A percentile compares a stretch with the other conserved stretches of the same genome.
phyloP scores from a whole-genome alignment of 2,888 invertebrate genomes.

The Epistrophe grossulariae region DNA sequence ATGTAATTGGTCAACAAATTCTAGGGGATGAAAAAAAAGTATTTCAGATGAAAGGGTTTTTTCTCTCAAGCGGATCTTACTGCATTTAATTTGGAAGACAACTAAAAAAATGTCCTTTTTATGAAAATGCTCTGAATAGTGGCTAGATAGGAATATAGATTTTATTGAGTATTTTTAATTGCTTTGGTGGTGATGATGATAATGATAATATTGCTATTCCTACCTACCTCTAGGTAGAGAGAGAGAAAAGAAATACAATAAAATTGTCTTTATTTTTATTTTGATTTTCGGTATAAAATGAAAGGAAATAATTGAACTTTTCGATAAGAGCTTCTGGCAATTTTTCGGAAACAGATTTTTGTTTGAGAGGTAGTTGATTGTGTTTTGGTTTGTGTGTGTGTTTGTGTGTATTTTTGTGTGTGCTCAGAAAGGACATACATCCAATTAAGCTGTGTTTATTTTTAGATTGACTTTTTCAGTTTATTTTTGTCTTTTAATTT shows the following conservation, averaged over 20 bases:
- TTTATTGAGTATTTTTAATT: conserved; percentile 18
- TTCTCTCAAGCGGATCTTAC: too few species aligned
- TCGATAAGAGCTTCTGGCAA: not conserved
- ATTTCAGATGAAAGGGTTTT: too few species aligned
- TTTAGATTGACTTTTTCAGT: not conserved
- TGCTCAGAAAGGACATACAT: not conserved
- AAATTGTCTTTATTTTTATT: conserved; percentile 13
- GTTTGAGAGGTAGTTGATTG: not conserved
- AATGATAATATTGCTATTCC: not conserved
- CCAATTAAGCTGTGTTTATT: conserved; percentile 14
- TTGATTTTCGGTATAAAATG: not conserved
- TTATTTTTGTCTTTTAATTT: too few species aligned
- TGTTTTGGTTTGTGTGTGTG: not conserved
- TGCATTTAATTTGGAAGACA: not conserved
- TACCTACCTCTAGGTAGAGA: not conserved
- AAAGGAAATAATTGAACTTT: conserved; percentile 30
- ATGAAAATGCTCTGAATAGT: too few species aligned
- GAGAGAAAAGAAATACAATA: not conserved
- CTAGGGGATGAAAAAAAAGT: too few species aligned
- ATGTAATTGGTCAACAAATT: too few species aligned
- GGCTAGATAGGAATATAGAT: not conserved
- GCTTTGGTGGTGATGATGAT: conserved; percentile 8
- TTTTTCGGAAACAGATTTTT: not conserved
- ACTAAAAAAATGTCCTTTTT: not conserved
- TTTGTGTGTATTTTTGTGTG: too few species aligned